Percentiles rank a stretch among this genome's conserved stretches.
These are phyloP conservation scores for Oxyruncus cristatus DNA, from an alignment of 2,113 vertebrate genomes.

Conservation along the genomic window DNA sequence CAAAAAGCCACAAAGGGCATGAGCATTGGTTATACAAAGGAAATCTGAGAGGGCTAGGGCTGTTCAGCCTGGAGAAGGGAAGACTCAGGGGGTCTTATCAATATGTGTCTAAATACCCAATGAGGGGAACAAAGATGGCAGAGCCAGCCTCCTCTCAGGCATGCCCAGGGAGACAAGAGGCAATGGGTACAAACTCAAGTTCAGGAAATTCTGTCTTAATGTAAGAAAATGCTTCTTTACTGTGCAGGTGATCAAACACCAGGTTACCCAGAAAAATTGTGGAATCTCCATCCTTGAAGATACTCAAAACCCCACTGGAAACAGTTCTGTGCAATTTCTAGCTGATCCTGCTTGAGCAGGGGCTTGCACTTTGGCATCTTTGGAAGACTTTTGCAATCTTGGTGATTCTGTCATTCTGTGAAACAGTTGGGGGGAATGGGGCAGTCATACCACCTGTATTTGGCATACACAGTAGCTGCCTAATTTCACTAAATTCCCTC, in stretches of 20 bases:
- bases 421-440: neutral
- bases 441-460: neutral
- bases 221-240: neutral
- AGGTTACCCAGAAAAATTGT: neutral
- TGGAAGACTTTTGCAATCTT: neutral
- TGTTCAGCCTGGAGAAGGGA: neutral
- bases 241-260: neutral
- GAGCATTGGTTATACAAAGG: too few relatives aligned
- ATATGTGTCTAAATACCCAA: neutral
- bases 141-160: neutral
- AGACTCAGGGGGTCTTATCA: neutral
- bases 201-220: neutral
- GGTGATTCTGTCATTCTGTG: neutral
- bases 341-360: neutral
- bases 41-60: neutral
- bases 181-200: neutral
- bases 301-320: neutral
- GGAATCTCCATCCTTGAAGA: neutral
- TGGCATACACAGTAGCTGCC: neutral
- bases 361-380: neutral
- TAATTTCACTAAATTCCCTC: neutral
- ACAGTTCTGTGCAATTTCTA: neutral
- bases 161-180: neutral
- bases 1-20: neutral
- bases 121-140: rapidly evolving